Percentiles rank a stretch among this genome's conserved stretches.
These are phyloP conservation scores for Trematomus loennbergii DNA, from an alignment of 2,113 vertebrate species.

Conservation along the genomic window DNA sequence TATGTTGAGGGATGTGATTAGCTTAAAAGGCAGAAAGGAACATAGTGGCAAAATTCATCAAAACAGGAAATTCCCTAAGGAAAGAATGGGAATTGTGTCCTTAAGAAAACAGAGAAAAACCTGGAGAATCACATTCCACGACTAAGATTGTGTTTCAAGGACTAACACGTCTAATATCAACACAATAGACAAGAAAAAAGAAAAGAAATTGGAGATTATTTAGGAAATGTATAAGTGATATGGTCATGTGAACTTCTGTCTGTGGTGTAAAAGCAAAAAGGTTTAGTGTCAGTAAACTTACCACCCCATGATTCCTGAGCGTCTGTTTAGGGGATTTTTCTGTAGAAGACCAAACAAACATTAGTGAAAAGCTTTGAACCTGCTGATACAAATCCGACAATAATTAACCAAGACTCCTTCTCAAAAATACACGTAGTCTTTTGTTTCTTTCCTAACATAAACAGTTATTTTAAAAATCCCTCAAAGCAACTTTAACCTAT, in stretches of 20 bases:
- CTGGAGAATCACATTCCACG: constrained; percentile 16
- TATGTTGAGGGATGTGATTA: constrained; percentile 2
- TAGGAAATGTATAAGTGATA: not conserved
- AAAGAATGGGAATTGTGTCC: constrained; percentile 17
- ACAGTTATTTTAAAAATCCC: not conserved
- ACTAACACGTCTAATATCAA: not conserved
- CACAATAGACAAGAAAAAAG: not conserved
- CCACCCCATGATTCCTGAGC: constrained; percentile 82
- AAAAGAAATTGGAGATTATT: not conserved
- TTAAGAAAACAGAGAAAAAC: constrained; percentile 5
- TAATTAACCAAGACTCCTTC: not conserved
- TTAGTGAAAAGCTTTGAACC: not conserved
- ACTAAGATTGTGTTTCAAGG: no score
- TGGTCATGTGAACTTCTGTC: not conserved
- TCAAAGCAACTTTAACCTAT: not conserved
- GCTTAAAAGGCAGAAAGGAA: not conserved
- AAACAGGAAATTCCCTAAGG: constrained; percentile 5
- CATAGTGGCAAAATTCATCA: not conserved
- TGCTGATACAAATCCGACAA: not conserved
- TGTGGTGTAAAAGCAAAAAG: not conserved
- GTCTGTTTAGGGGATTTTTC: constrained; percentile 57
- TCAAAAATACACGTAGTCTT: not conserved
- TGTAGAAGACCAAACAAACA: constrained; percentile 49
- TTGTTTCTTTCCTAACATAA: not conserved
- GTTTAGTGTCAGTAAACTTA: constrained; percentile 56